Evolutionary conservation across 2,888 invertebrate genomes (phyloP).

Genomic region (Gastrophysa polygoni): DNA sequence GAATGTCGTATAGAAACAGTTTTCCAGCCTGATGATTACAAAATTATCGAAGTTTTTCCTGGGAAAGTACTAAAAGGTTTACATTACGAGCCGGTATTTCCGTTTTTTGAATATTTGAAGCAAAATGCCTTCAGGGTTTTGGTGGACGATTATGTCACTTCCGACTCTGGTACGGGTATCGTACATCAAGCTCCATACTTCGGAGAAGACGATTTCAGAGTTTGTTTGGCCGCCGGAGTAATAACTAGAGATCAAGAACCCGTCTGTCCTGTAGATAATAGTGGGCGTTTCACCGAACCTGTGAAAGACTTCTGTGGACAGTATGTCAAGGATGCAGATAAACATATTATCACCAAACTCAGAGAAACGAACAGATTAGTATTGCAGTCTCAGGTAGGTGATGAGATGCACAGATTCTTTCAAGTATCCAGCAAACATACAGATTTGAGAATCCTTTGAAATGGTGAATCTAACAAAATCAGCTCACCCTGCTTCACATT

Average conservation of each 20-base stretch:
- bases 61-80: constrained; percentile 80
- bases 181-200: constrained; percentile 99
- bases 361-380: constrained; percentile 79
- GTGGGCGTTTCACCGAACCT: constrained; percentile 83
- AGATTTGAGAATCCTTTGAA: too few relatives aligned
- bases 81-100: constrained; percentile 81
- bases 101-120: constrained; percentile 75
- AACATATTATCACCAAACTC: constrained; percentile 84
- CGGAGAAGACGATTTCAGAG: constrained; percentile 97
- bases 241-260: constrained; percentile 87
- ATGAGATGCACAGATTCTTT: too few relatives aligned
- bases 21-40: constrained; percentile 79
- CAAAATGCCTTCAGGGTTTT: constrained; percentile 79
- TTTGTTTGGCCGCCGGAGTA: constrained; percentile 76
- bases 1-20: constrained; percentile 80
- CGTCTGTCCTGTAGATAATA: constrained; percentile 93
- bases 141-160: constrained; percentile 90
- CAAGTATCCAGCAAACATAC: too few relatives aligned
- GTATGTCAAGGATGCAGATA: constrained; percentile 98
- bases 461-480: too few relatives aligned
- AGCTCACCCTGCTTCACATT: too few relatives aligned
- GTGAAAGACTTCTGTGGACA: constrained; percentile 88
- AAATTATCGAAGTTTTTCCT: constrained; percentile 77
- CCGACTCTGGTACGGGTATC: constrained; percentile 89
- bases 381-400: constrained; percentile 67